These are phyloP conservation scores for Melanotaenia boesemani DNA, from an alignment of 2,797 vertebrate species.

Conservation along the genomic window DNA sequence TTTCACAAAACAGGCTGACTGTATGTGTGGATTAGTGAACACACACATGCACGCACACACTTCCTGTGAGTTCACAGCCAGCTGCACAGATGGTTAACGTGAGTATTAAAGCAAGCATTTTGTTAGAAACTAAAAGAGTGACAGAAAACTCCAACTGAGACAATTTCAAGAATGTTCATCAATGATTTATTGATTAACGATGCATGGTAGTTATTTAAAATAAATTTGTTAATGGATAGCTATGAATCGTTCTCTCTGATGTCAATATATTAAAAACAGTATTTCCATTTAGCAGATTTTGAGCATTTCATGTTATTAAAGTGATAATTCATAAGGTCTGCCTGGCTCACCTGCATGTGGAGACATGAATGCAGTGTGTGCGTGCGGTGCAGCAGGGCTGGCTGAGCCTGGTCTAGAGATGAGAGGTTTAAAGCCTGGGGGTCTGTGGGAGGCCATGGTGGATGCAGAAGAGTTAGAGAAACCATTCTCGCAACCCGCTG, in stretches of 20 bases:
- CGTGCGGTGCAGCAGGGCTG: constrained; percentile 66
- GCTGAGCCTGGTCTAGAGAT: constrained; percentile 75
- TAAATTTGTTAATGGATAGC: neutral
- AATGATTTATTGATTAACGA: neutral
- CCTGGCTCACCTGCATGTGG: constrained; percentile 81
- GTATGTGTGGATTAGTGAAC: constrained; percentile 25
- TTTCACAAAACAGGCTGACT: constrained; percentile 68
- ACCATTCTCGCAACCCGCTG: constrained; percentile 78
- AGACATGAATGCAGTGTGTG: constrained; percentile 76
- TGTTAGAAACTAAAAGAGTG: constrained; percentile 6
- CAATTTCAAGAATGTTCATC: too few relatives aligned
- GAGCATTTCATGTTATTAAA: neutral
- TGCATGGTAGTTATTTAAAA: neutral
- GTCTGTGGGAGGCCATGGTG: constrained; percentile 74
- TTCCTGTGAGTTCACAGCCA: constrained; percentile 80
- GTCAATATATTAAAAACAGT: neutral
- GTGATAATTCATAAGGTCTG: neutral
- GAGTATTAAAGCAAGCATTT: constrained; percentile 31
- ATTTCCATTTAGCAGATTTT: too few relatives aligned
- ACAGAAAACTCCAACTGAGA: neutral
- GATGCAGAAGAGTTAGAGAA: constrained; percentile 78
- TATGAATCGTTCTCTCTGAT: neutral
- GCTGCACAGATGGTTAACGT: constrained; percentile 57
- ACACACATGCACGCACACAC: constrained; percentile 32
- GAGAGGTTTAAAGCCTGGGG: constrained; percentile 79